Percentiles rank a stretch among this genome's conserved stretches.
Conservation (phyloP, 2,113 vertebrate genomes). For the Sapayoa aenigma region DNA sequence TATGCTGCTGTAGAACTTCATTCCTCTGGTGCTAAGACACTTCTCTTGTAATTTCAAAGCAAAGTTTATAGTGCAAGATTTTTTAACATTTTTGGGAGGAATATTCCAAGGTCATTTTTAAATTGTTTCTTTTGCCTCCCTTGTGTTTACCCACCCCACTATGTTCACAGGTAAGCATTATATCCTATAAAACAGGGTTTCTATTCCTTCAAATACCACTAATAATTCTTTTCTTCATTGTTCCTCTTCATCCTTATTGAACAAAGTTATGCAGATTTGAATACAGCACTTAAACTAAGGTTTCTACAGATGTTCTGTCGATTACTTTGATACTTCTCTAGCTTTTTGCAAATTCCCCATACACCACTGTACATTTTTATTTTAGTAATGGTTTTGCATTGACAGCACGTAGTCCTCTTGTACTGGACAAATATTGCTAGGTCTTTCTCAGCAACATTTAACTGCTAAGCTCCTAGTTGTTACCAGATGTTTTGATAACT, state of each 20-base stretch:
- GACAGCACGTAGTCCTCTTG: not conserved
- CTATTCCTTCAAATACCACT: not conserved
- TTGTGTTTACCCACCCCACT: not conserved
- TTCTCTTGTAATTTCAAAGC: not conserved
- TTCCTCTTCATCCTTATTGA: not conserved
- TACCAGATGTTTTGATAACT: not conserved
- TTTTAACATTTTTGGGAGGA: not conserved
- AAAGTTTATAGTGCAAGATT: not conserved
- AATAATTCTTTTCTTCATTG: not conserved
- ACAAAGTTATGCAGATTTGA: not conserved
- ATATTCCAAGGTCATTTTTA: not conserved
- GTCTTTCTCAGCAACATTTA: not conserved
- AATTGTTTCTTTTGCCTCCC: not conserved
- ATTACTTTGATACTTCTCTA: not conserved
- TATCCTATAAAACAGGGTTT: not conserved
- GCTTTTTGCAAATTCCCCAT: not conserved
- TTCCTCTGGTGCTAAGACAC: not conserved
- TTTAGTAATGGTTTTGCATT: not conserved
- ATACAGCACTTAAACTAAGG: not conserved
- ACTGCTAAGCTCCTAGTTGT: not conserved
- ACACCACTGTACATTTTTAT: not conserved
- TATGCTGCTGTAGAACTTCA: not conserved
- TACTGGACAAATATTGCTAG: not conserved
- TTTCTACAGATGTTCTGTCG: conserved; percentile 13
- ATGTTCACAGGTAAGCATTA: not conserved